Base-by-base conservation (phyloP, 2,797 vertebrate species). In the Botia kubotai region DNA sequence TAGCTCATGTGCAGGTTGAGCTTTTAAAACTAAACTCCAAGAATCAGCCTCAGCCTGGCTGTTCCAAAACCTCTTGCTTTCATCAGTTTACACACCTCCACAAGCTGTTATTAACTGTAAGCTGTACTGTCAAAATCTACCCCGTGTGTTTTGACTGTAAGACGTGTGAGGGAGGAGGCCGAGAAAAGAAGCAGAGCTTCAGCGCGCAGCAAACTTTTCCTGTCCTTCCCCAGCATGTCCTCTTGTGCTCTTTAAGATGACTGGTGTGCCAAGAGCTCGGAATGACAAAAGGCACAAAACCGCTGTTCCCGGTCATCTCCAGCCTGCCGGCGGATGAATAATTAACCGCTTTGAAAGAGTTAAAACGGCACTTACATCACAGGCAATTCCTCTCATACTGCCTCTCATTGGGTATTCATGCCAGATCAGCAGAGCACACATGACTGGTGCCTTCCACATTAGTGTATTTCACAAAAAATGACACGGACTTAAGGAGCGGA, bases 401-500 rank as follows among this genome's bases (percentile, higher is more conserved):
- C 66, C 60, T 73, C 79, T 89, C 88, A 86, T 83, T 87, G 86
- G 78, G 85, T 88, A 87, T 90, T 89, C 87, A 78, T 84, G 80
- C 75, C 70, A 88, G 87, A 88, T 88, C 82, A 76, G 71, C 77
- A 85, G 53, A 75, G 62, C 80, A 81, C 83, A 83, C 79, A 87
- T 83, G 86, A 87, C 86, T 84, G 89, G 88, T 81, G 82, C 81
- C 85, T 84, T 83, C 72, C 85, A 89, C 88, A 89, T 92, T 87
- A 91, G 84, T 16, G 79, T 88, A 88, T 90, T 88, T 85, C 84
- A 82, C 87, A 89, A 88, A 91, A 90, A 91, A 89, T 83, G 77
- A 86, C 83, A 87, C 62, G 58, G 81, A 82, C 72, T 83, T 85
- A 83, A 83, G 58, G 58, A 83, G 81, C 78, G 23, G 58, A 75